These are phyloP conservation scores for Arbacia lixula DNA, from an alignment of 53 echinoderm and acorn worm species.

Conservation along the genomic window DNA sequence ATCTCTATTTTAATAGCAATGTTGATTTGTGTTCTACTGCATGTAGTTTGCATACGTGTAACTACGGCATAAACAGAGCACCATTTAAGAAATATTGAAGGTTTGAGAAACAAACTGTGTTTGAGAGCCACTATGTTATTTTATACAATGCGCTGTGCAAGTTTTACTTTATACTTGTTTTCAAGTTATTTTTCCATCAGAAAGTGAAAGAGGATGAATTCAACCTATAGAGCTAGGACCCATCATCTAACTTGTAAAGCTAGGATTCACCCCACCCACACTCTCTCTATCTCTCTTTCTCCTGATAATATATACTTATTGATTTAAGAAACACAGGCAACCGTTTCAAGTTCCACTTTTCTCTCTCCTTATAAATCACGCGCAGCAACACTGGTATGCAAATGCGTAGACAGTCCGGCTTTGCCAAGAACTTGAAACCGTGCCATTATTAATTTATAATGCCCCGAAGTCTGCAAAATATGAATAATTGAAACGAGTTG, in stretches of 20 bases:
- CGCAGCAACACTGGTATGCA: constrained; percentile 38
- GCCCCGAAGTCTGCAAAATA: constrained; percentile 28
- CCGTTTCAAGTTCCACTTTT: constrained; percentile 51
- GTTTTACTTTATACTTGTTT: too few species aligned
- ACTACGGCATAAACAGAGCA: too few species aligned
- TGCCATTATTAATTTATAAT: constrained; percentile 49
- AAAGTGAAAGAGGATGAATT: too few species aligned
- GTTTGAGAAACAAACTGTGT: too few species aligned
- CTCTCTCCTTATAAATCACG: constrained; percentile 52
- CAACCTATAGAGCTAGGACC: too few species aligned
- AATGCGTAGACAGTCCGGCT: constrained; percentile 55
- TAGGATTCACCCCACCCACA: neutral
- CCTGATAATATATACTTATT: constrained; percentile 39
- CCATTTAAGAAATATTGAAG: too few species aligned
- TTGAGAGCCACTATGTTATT: too few species aligned
- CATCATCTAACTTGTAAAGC: neutral
- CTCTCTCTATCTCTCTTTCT: neutral
- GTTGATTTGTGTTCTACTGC: too few species aligned
- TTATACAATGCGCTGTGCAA: too few species aligned
- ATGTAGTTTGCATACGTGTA: too few species aligned
- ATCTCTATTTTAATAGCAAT: too few species aligned
- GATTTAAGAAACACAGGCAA: constrained; percentile 42
- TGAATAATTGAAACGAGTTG: constrained; percentile 48
- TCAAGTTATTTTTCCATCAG: too few species aligned
- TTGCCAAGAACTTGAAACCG: constrained; percentile 35